phyloP scores from a whole-genome alignment of 1,140 invertebrate species.

The Hycleus phaleratus region DNA sequence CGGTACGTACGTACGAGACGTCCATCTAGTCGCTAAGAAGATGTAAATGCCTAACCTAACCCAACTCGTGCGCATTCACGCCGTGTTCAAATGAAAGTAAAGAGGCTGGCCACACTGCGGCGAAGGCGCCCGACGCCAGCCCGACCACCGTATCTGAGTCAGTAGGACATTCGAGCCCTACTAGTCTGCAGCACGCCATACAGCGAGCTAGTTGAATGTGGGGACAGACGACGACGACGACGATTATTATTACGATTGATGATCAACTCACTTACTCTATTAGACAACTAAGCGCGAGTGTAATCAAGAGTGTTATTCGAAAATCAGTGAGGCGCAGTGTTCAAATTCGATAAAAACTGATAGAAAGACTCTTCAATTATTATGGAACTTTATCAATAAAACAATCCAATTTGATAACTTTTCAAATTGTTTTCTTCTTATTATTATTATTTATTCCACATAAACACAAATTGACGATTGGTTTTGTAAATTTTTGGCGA shows the following conservation, averaged over 20 bases:
- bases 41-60: constrained; percentile 23
- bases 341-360: no score
- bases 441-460: no score
- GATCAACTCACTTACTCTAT: background rate
- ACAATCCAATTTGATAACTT: no score
- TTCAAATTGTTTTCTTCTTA: no score
- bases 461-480: no score
- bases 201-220: constrained; percentile 14
- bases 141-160: constrained; percentile 40
- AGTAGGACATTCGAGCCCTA: constrained; percentile 39
- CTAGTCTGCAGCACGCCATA: constrained; percentile 15
- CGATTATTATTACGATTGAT: no score
- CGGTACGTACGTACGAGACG: background rate
- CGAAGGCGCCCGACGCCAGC: constrained; percentile 42
- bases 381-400: no score
- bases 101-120: constrained; percentile 30
- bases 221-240: background rate
- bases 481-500: no score
- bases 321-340: no score
- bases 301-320: no score
- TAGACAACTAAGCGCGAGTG: constrained; percentile 10
- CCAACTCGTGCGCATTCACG: constrained; percentile 25
- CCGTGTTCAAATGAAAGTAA: constrained; percentile 44
- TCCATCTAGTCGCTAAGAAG: background rate
- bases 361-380: no score